Percentiles rank a stretch among this genome's conserved stretches.
These are phyloP conservation scores for Contarinia nasturtii DNA, from an alignment of 1,140 invertebrate species.

Conservation along the genomic window DNA sequence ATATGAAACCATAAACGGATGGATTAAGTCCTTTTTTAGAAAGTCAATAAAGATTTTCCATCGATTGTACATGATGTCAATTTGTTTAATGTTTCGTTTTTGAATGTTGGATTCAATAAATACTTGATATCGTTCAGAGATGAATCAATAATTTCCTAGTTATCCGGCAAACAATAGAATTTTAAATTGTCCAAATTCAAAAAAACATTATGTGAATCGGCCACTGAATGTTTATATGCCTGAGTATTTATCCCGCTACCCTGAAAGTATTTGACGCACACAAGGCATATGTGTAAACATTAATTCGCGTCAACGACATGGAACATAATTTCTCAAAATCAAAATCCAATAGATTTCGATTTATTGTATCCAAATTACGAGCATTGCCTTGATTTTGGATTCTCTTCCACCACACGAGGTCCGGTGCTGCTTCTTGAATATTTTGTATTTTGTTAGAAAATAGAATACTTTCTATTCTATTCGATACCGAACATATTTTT, in stretches of 20 bases:
- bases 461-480: too few relatives aligned
- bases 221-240: conserved; percentile 96
- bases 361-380: conserved; percentile 95
- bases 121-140: conserved; percentile 98
- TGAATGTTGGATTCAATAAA: conserved; percentile 95
- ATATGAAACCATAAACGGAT: too few relatives aligned
- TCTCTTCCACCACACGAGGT: too few relatives aligned
- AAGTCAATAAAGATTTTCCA: too few relatives aligned
- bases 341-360: conserved; percentile 93
- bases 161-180: conserved; percentile 98
- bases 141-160: conserved; percentile 97
- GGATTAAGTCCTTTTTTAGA: too few relatives aligned
- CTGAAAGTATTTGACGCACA: conserved; percentile 99
- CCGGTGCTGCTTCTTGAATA: too few relatives aligned
- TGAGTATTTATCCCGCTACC: conserved; percentile 94
- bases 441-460: too few relatives aligned
- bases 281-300: conserved; percentile 99
- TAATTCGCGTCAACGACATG: conserved; percentile 91
- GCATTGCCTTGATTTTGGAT: conserved; percentile 34
- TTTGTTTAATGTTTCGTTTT: conserved; percentile 44
- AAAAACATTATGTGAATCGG: conserved; percentile 94
- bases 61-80: conserved; percentile 92
- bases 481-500: too few relatives aligned
- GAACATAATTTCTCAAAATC: conserved; percentile 99
- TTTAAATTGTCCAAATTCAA: conserved; percentile 92